Evolutionary conservation across 1,140 invertebrate genomes (phyloP), one percentile per base, ranked within the genome.

Genomic region (Drosophila santomea): DNA sequence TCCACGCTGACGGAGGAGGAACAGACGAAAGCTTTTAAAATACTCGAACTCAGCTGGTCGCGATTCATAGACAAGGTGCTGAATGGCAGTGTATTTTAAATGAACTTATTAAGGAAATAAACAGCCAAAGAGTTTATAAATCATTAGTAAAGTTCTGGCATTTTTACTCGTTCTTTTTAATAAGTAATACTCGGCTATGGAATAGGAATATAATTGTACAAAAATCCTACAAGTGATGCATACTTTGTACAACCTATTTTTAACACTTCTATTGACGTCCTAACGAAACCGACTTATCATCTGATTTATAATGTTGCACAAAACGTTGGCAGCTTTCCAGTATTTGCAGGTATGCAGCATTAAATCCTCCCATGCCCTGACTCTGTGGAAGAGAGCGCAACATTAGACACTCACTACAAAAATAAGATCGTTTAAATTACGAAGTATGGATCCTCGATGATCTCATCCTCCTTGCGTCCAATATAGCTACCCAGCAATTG

Each of bases 371-470:
- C 68, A 91, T 88, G 23, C 80, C 80, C 15, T 51, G 56, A 28
- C 61, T 75, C 90, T 91, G 62, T 11, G 51, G 76, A 43, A 32
- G 11, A 5, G 25, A 55, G 50, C 8, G 4, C 6, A 6, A 10
- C 7, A 20, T 55, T 28, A 62, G 57, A 23, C 12, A 32, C n/a
- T 8, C 8, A 28, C 5, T 2, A 7, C n/a, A 25, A 5, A 2
- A 1, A 23, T 0, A 36, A 6, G 2, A 1, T n/a, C 23, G 25
- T 20, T 11, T 1, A 4, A n/a, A 8, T 61, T 93, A 96, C 97
- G 94, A 97, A 98, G 91, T 98, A 97, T 20, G 97, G 97, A 94
- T 98, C 97, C 85, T 95, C 93, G 84, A 98, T 97, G 74, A 96
- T 96, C 59, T 94, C 92, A 67, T 97, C 95, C 44, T 95, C 95